Base-by-base conservation (phyloP, 2,888 invertebrate genomes). In the Yponomeuta evonymella region DNA sequence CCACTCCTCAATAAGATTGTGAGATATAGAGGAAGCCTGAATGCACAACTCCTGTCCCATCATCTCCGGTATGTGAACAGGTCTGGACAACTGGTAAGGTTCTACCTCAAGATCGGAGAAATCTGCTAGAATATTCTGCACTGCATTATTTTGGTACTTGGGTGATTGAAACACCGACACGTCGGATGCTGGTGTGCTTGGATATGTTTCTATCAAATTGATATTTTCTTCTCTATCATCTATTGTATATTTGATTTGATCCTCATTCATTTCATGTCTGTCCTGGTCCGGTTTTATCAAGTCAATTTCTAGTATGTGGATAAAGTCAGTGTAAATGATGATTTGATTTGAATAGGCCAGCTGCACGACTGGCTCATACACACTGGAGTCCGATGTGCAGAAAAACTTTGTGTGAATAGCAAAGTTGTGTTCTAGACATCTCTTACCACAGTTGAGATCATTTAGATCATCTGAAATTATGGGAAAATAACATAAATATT, bases 321-420 rank as follows among this genome's bases (percentile, higher is more conserved):
- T 94, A 87, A 96, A 96, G 80, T 97, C 97, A 2, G 97, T 96
- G 83, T 97, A 97, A 70, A 97, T 94, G 68, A 97, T 94, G 72
- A 97, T 95, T 77, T 95, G 94, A 77, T 95, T 95, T 70, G 94
- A 94, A 79, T 95, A 95, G 10, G 95, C 94, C 68, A 95, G 88
- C 79, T 95, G 95, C 4, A 95, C 94, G 10, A 94, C 93, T 0
- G 95, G 95, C 77, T 95, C 94, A 79, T 96, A 96, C 84, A 94
- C 93, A 43, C 97, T 97, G 78, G 95, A 96, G 70, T 97, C 97
- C 67, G 96, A 95, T n/a, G 97, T 96, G 77, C 97, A 95, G 81
- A 97, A 97, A 84, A 98, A 97, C 82, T 96, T 97, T 76, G 97
- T 97, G 87, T 98, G 98, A 75, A 98, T 95, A 68, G 98, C 97